These are phyloP conservation scores for Melipona quadrifasciata DNA, from an alignment of 1,140 invertebrate genomes.

Conservation along the genomic window DNA sequence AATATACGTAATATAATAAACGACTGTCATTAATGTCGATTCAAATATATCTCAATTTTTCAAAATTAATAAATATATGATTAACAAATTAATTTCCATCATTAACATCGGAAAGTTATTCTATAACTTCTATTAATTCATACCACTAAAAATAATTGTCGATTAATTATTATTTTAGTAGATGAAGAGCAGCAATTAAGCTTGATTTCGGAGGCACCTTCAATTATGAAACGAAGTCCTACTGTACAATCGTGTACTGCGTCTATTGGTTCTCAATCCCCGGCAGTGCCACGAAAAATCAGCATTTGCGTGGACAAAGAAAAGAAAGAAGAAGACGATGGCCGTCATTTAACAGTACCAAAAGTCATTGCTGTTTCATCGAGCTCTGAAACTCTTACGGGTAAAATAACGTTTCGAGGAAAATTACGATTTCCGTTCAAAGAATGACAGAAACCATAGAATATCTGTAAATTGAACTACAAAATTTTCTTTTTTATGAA, in stretches of 20 bases:
- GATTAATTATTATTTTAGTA: constrained; percentile 70
- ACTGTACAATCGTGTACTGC: constrained; percentile 68
- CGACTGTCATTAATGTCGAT: neutral
- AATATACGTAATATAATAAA: neutral
- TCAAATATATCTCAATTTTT: neutral
- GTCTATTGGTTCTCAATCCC: constrained; percentile 62
- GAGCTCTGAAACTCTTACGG: constrained; percentile 89
- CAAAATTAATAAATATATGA: neutral
- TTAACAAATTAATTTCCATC: neutral
- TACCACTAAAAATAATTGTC: neutral
- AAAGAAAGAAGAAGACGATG: constrained; percentile 79
- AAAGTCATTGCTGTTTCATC: constrained; percentile 87
- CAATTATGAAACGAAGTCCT: constrained; percentile 73
- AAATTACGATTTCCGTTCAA: neutral
- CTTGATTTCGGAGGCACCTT: constrained; percentile 71
- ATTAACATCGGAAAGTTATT: neutral
- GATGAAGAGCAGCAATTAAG: constrained; percentile 81
- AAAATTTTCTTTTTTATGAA: neutral
- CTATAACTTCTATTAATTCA: neutral
- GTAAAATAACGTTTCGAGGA: constrained; percentile 74
- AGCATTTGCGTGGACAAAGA: constrained; percentile 74
- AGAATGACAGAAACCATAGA: neutral
- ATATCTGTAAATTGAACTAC: neutral
- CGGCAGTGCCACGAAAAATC: constrained; percentile 75
- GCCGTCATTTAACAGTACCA: constrained; percentile 85